Evolutionary conservation across 2,113 vertebrate species (phyloP).

Genomic region (Ochotona princeps): DNA sequence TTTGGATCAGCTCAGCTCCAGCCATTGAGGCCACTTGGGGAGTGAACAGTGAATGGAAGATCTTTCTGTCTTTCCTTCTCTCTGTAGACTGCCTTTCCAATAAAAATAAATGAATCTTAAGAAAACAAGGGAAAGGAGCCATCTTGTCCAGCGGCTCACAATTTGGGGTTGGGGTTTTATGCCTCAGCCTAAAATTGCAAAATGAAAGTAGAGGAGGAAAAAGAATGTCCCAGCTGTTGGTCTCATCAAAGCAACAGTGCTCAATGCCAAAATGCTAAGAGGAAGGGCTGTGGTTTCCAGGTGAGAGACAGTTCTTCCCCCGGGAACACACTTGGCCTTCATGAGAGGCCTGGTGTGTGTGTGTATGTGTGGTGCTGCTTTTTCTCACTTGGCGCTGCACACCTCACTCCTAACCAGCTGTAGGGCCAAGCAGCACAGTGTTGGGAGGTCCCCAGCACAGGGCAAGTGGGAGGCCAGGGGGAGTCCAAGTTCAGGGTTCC

Average conservation of each 20-base stretch:
- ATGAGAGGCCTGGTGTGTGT: not conserved
- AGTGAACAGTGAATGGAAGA: no score
- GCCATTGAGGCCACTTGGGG: no score
- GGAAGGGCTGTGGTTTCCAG: not conserved
- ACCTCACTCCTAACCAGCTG: not conserved
- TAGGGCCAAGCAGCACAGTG: not conserved
- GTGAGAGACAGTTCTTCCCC: not conserved
- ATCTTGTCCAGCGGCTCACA: not conserved
- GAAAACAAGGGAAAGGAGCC: not conserved
- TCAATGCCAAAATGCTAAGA: no score
- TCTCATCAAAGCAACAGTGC: no score
- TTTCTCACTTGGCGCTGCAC: not conserved
- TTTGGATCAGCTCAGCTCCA: no score
- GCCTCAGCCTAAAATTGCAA: not conserved
- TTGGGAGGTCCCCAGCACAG: not conserved
- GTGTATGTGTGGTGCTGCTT: not conserved
- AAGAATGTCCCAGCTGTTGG: no score
- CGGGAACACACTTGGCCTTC: not conserved
- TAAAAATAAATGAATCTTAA: no score
- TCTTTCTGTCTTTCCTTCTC: no score
- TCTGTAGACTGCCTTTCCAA: no score
- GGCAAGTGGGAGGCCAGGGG: rapidly evolving
- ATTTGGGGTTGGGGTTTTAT: not conserved
- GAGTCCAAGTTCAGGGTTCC: no score
- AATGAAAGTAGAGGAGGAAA: not conserved